Conservation (phyloP, 2,797 vertebrate genomes). For the Parotocinclus haroldoi region DNA sequence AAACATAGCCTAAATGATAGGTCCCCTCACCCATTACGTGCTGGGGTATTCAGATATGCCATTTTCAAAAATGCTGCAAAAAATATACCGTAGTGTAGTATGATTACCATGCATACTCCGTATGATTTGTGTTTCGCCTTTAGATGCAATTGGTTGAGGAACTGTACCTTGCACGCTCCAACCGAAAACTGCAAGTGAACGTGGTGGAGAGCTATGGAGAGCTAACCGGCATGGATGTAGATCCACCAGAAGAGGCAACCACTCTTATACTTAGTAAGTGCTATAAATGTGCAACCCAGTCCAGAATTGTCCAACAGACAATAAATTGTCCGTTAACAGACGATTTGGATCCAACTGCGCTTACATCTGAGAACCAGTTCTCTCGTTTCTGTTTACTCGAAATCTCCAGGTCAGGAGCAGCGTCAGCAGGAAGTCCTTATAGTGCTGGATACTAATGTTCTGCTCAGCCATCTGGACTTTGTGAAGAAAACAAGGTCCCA, state of each 20-base stretch:
- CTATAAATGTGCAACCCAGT: too few relatives aligned
- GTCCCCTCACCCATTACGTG: too few relatives aligned
- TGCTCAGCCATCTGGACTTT: conserved; percentile 89
- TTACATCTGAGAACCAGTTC: too few relatives aligned
- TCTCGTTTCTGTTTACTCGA: background rate
- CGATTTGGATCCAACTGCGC: too few relatives aligned
- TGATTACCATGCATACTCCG: too few relatives aligned
- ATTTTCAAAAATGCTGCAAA: too few relatives aligned
- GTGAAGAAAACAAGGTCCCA: conserved; percentile 76
- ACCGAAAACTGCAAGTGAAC: conserved; percentile 74
- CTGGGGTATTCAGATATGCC: too few relatives aligned
- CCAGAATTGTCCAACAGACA: too few relatives aligned
- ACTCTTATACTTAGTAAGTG: conserved; percentile 28
- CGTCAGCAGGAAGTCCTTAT: conserved; percentile 73
- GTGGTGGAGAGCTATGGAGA: conserved; percentile 79
- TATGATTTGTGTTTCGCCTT: conserved; percentile 15
- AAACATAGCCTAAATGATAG: too few relatives aligned
- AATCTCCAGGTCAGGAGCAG: conserved; percentile 61
- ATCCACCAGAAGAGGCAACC: conserved; percentile 68
- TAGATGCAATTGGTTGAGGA: conserved; percentile 85
- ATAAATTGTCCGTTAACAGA: too few relatives aligned
- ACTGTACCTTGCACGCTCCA: conserved; percentile 78
- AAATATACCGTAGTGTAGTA: too few relatives aligned
- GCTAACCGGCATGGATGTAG: conserved; percentile 88
- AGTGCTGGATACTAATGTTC: conserved; percentile 90